Evolutionary conservation across 30 jellyfish, hydroid and myxozoan species (phyloP), one percentile per base, ranked within the genome.

Genomic region (Mastigias papua): DNA sequence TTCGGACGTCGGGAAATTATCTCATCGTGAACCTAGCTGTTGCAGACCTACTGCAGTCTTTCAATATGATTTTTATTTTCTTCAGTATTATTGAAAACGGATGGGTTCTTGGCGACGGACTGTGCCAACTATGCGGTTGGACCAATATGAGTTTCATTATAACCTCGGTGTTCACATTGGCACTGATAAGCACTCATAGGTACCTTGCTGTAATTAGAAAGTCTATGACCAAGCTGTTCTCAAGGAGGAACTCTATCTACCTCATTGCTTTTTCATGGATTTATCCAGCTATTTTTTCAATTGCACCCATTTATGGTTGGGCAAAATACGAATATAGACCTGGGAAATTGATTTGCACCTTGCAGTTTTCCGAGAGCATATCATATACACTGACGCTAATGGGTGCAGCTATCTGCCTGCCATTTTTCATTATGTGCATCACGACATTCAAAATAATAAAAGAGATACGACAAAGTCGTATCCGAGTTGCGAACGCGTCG

Each of bases 261-360:
- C 82, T 75, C 46, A 61, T 88, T 1, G 88, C 79, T 2, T 11
- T 79, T 30, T 79, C 91, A 23, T 88, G 97, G 97, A 42, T 78
- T 6, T 79, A 33, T n/a, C 97, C 97, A 0, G 91, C 91, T 1
- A 16, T 61, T n/a, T 58, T 88, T 42, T 77, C 91, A 34, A 68
- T 88, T 19, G 88, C 97, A 5, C 97, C 97, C 50, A 69, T 88
- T 0, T 62, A 46, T 9, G 97, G 97, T 28, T 88, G 97, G 97
- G 86, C 97, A 31, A 73, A 65, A 31, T 88, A 88, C 78, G 81
- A 69, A 69, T 88, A 77, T 57, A 85, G 91, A 51, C 97, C 97
- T 26, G 97, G 97, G 57, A 88, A 88, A 64, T 89, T 88, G 54
- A 88, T 88, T 57, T 88, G 97, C 75, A 88, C 97, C 7, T 23